Evolutionary conservation across 2,888 invertebrate species (phyloP), one percentile per base, ranked within the genome.

Genomic region (Theristus sp.): DNA sequence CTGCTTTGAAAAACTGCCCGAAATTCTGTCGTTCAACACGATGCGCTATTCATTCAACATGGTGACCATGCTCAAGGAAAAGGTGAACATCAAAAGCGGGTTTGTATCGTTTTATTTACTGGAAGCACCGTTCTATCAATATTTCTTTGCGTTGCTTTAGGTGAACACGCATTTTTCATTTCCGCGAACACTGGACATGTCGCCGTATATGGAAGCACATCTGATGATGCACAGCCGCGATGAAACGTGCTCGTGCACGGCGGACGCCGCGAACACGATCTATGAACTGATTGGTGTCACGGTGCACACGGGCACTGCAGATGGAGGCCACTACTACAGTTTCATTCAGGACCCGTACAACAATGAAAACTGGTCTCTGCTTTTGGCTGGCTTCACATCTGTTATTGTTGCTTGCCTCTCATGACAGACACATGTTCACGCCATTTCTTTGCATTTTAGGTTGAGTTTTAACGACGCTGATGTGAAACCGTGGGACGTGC

Each of bases 41-140:
- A 90, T 93, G 91, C 82, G 93, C 30, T 93, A 93, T 71, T 89
- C 90, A 0, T 93, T 93, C 77, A 93, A 93, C 76, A 91, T 93
- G 90, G 81, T 90, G 38, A 93, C 93, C 0, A 91, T 93, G 91
- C 80, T 89, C 63, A 91, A 91, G 72, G 93, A 93, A 74, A 93
- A 93, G 74, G 59, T 59, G 6, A 29, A 31, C n/a, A n/a, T n/a
- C n/a, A 29, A 28, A 10, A 31, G 31, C 20, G 24, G 24, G 30
- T 38, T 17, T 38, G 10, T 38, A 13, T 6, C 38, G 17, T 38
- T 38, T 38, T 17, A 38, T 38, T 38, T 38, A 38, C 38, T 17
- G 17, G 6, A 13, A 38, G 6, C 17, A 13, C 17, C 17, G 38
- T 38, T 38, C 38, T 13, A 38, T 6, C 38, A 38, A 38, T 17